Base-by-base conservation (phyloP, 2,113 vertebrate genomes). In the Emydocephalus ijimae region DNA sequence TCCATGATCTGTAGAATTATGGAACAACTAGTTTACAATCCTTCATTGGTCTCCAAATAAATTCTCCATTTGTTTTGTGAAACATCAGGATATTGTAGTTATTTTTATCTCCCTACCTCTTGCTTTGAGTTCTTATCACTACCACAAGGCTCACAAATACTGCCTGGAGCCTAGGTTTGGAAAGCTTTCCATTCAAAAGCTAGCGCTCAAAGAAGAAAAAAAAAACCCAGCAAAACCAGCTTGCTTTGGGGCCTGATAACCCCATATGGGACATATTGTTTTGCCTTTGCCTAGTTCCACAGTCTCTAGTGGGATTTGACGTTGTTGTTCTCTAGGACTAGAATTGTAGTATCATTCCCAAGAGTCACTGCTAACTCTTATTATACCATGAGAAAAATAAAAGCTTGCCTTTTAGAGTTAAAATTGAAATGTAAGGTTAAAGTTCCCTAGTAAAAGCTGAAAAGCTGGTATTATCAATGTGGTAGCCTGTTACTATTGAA, bases 331-430 rank as follows among this genome's bases (percentile, higher is more conserved):
- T 64, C 95, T 87, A 93, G 89, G 56, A 90, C 91, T 55, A 81
- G 93, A 87, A 21, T 0, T 1, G 92, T 59, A 86, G 88, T 92
- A 74, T 0, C 1, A 45, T 69, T 95, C 93, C 94, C 94, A 93
- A 91, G 94, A 96, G 94, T 61, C 74, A 61, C 91, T 93, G 48
- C 34, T 96, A 95, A 90, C 90, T 92, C 92, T 92, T 92, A 91
- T 81, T 90, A 92, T 93, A 18, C 20, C 34, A 95, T 52, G 52
- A 1, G 54, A 85, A 20, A n/a, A 90, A 93, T 43, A 45, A 61
- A 97, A 95, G 93, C 23, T 2, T 56, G 59, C 4, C 0, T 85
- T 94, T 93, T 7, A 81, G 87, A 81, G 56, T 55, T 89, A 86
- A 54, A 59, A 23, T 69, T 94, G 74, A 92, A 96, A 95, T 90